Evolutionary conservation across 2,797 vertebrate species (phyloP).

Genomic region (Triplophysa yarkandensis): DNA sequence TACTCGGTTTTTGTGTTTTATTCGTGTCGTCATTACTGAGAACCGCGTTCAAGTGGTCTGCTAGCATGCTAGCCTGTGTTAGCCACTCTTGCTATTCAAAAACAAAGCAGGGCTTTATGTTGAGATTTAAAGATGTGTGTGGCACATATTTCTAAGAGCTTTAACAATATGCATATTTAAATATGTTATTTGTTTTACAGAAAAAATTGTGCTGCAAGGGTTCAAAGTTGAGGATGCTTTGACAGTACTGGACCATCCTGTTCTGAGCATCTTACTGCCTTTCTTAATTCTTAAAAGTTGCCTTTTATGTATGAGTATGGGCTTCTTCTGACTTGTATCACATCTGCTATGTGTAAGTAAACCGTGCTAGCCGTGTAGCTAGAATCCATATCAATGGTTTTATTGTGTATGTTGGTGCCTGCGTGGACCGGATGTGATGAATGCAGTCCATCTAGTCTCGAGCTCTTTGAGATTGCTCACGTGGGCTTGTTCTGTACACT

Average conservation of each 20-base stretch:
- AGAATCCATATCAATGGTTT: conserved; percentile 21
- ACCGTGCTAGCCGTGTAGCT: background rate
- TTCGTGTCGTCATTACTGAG: background rate
- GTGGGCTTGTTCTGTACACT: background rate
- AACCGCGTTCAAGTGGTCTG: background rate
- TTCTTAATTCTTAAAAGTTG: background rate
- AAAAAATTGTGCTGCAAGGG: background rate
- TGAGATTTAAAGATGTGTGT: background rate
- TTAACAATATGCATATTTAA: background rate
- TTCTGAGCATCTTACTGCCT: background rate
- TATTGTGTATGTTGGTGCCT: conserved; percentile 31
- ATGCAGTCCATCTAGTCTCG: background rate
- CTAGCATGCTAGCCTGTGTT: conserved; percentile 27
- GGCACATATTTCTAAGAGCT: too few relatives aligned
- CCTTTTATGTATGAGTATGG: too few relatives aligned
- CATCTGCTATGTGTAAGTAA: background rate
- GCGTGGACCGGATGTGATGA: conserved; percentile 34
- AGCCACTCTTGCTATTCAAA: conserved; percentile 1
- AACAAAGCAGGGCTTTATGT: background rate
- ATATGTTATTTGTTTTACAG: too few relatives aligned
- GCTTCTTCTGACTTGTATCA: background rate
- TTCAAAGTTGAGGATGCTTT: background rate
- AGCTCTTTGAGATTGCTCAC: background rate
- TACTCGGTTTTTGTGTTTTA: background rate
- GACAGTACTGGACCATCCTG: background rate